A percentile compares a stretch with the other conserved stretches of the same genome.
Evolutionary conservation across 2,888 invertebrate species (phyloP).

Genomic region (Apocheima hispidaria): DNA sequence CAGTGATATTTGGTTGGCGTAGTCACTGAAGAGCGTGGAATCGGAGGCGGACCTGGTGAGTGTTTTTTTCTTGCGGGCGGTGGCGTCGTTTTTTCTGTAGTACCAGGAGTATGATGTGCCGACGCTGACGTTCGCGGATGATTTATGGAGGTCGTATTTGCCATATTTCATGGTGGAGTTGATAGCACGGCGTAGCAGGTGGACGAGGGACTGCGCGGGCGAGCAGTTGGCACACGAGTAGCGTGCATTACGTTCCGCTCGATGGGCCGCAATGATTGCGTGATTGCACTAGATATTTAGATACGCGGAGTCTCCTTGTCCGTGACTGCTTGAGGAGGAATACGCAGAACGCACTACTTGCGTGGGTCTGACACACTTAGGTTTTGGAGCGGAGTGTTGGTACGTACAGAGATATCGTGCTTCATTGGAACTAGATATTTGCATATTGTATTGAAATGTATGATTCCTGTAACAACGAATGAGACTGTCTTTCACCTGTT

Average conservation of each 20-base stretch:
- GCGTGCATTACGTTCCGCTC: conserved; percentile 74
- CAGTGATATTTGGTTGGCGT: conserved; percentile 78
- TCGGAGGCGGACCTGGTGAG: conserved; percentile 76
- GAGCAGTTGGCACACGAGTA: conserved; percentile 68
- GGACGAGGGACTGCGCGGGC: conserved; percentile 67
- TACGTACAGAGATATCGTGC: conserved; percentile 69
- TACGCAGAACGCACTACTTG: conserved; percentile 63
- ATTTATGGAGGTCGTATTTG: conserved; percentile 83
- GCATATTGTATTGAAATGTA: conserved; percentile 59
- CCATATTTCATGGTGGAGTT: conserved; percentile 82
- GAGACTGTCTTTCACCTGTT: neutral
- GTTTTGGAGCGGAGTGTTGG: conserved; percentile 79
- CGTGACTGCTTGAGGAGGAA: conserved; percentile 62
- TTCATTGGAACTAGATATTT: conserved; percentile 45
- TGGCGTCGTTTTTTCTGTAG: conserved; percentile 76
- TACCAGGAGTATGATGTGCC: conserved; percentile 84
- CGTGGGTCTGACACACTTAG: conserved; percentile 71
- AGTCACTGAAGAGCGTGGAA: conserved; percentile 83
- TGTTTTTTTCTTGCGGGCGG: conserved; percentile 67
- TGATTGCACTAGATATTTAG: conserved; percentile 63
- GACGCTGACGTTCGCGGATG: conserved; percentile 76
- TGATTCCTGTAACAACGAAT: conserved; percentile 55
- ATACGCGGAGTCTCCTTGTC: conserved; percentile 58
- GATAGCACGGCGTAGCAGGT: conserved; percentile 54
- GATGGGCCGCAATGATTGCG: conserved; percentile 59